Evolutionary conservation across 1,140 invertebrate genomes (phyloP), one percentile per base, ranked within the genome.

Genomic region (Pseudomyrmex flavicornis): DNA sequence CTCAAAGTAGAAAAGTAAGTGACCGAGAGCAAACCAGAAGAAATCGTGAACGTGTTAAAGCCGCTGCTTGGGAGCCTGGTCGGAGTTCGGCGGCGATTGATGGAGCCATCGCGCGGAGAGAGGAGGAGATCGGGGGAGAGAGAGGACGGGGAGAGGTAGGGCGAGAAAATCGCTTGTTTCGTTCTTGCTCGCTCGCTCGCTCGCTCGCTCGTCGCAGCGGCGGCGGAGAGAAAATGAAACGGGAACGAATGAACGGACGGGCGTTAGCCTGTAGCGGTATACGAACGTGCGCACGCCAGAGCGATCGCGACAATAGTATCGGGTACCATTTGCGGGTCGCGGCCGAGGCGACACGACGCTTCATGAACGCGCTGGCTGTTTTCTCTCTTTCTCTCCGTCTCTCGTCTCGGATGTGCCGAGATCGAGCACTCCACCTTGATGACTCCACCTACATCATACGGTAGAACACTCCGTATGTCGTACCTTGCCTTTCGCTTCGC

Each of bases 191-290:
- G 75, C 20, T 85, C 83, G 77, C 76, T 73, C 70, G 82, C 72
- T 61, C n/a, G 69, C 58, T 22, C 56, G 72, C 15, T 56, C 61
- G 59, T 72, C 65, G 54, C 66, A 48, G 35, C 80, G 72, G 89
- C 82, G 74, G 89, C 82, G 74, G 73, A 84, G 85, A 89, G 90
- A 91, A 89, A 90, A 91, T 85, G 88, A 93, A 93, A 93, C 91
- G 92, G 90, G 91, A 93, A 93, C 89, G 91, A 92, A 93, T 91
- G 86, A 85, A 82, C 73, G 85, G n/a, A 48, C 56, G 88, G 88
- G 87, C 92, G 90, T 90, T 92, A 92, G 91, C 90, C 89, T 80
- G 48, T 94, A 94, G 93, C 93, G 93, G 92, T 94, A 93, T 93
- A 92, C 90, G 83, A 72, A 82, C 59, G 52, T 26, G 50, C 13